A percentile compares a stretch with the other conserved stretches of the same genome.
Conservation (phyloP, 2,888 invertebrate species). For the Orgyia antiqua region DNA sequence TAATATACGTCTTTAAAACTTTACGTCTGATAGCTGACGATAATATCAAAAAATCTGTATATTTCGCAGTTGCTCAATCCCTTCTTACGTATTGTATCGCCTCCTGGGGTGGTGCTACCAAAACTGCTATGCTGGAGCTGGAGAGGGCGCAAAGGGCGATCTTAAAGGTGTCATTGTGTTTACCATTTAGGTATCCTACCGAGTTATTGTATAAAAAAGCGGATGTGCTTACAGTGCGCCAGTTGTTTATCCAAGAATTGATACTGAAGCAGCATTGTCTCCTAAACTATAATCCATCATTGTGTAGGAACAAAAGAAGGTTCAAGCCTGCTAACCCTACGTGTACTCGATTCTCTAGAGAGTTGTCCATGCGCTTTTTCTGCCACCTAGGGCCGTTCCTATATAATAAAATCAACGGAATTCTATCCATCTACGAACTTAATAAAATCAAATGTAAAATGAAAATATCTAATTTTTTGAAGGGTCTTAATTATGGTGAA, state of each 20-base stretch:
- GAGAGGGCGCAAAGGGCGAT: constrained; percentile 1
- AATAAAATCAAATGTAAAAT: background rate
- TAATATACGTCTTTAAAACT: constrained; percentile 1
- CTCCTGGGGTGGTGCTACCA: constrained; percentile 2
- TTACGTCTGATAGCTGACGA: background rate
- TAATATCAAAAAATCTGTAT: background rate
- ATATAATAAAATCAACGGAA: background rate
- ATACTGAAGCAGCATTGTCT: background rate
- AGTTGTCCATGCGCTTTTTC: background rate
- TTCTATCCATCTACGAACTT: background rate
- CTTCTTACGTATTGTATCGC: background rate
- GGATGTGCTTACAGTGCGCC: background rate
- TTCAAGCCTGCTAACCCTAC: background rate
- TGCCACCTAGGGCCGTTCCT: background rate
- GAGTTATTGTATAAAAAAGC: background rate
- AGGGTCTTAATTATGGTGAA: too few relatives aligned
- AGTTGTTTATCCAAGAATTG: background rate
- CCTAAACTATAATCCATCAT: background rate
- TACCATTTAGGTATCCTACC: background rate
- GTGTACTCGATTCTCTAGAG: background rate
- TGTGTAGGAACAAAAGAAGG: background rate
- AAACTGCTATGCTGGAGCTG: background rate
- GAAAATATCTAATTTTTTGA: too few relatives aligned
- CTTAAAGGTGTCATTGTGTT: background rate
- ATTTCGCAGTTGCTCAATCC: background rate